Conservation (phyloP, 2,113 vertebrate genomes). For the Leucosticte australis region DNA sequence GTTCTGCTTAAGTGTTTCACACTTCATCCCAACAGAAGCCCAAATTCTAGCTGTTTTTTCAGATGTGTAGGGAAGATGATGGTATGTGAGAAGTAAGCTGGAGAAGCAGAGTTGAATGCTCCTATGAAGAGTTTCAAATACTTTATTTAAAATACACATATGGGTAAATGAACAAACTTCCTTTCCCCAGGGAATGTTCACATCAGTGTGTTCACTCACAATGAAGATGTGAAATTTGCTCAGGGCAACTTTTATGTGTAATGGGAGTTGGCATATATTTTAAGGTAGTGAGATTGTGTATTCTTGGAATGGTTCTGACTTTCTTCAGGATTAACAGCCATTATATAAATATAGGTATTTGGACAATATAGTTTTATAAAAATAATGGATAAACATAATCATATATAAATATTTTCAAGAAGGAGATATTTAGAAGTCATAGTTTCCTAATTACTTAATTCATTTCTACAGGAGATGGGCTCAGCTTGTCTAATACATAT, state of each 20-base stretch:
- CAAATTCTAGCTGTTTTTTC: not conserved
- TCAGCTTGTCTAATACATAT: not conserved
- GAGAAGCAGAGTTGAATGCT: not conserved
- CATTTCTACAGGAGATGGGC: not conserved
- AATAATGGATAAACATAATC: not conserved
- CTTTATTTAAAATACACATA: not conserved
- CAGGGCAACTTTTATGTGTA: not conserved
- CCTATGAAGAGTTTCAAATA: not conserved
- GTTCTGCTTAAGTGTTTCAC: not conserved
- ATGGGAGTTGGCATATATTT: not conserved
- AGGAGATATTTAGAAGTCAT: not conserved
- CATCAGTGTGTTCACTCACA: not conserved
- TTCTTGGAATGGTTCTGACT: not conserved
- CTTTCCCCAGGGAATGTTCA: not conserved
- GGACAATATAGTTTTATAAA: not conserved
- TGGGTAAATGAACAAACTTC: not conserved
- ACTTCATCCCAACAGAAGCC: not conserved
- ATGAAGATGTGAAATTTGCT: not conserved
- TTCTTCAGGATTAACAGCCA: not conserved
- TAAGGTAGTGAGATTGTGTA: not conserved
- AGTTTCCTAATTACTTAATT: not conserved
- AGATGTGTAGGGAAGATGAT: not conserved
- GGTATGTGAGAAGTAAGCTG: not conserved
- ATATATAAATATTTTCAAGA: not conserved
- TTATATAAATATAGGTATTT: not conserved